phyloP scores from a whole-genome alignment of 2,888 invertebrate species.

The Euzophera pinguis region DNA sequence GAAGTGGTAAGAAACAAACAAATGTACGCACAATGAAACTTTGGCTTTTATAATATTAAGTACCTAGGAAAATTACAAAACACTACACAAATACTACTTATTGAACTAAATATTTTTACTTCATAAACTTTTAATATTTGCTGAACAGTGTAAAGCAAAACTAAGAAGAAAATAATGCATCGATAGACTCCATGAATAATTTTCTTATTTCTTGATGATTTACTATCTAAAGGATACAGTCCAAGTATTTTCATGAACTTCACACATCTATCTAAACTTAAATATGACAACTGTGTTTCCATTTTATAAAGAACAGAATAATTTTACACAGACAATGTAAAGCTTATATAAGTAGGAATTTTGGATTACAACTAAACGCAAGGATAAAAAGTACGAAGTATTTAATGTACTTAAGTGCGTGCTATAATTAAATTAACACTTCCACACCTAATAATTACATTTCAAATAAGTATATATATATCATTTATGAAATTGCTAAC shows the following conservation, averaged over 20 bases:
- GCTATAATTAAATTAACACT: background rate
- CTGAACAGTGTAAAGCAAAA: background rate
- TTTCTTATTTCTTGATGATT: background rate
- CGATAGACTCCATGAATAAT: background rate
- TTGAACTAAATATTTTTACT: background rate
- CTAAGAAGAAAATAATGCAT: background rate
- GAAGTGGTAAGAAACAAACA: too few relatives aligned
- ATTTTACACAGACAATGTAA: background rate
- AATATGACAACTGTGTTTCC: background rate
- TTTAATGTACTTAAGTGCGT: background rate
- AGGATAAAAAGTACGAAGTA: background rate
- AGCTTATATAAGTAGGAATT: background rate
- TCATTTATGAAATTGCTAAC: too few relatives aligned
- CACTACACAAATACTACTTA: background rate
- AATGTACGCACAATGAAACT: too few relatives aligned
- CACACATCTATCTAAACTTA: background rate
- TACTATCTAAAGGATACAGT: background rate
- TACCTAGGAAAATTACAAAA: too few relatives aligned
- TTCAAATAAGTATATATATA: background rate
- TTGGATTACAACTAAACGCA: background rate
- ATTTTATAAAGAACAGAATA: background rate
- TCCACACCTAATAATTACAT: background rate
- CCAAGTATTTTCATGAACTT: slow-evolving; percentile 1
- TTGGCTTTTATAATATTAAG: too few relatives aligned
- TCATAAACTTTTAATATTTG: background rate